Base-by-base conservation (phyloP, 1,140 invertebrate genomes). In the Meloidogyne exigua region DNA sequence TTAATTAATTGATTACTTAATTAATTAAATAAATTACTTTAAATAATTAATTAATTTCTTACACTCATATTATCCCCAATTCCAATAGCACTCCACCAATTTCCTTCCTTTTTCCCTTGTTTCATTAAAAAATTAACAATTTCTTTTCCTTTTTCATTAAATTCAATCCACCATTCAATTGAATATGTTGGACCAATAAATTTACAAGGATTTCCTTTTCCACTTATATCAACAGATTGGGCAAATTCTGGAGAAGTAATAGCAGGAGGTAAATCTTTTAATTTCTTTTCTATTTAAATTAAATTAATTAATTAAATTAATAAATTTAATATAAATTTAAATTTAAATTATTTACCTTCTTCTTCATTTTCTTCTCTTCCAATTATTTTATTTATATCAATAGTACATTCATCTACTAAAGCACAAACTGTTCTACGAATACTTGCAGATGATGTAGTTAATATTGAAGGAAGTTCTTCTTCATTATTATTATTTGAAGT, bases 81-180 rank as follows among this genome's bases (percentile, higher is more conserved):
- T 28, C 83, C 83, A 26, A 84, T 68, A 12, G 85, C 81, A n/a
- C 80, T 83, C 85, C 85, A 84, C 85, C 85, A 84, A 36, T 79
- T 76, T 15, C 85, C 85, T 57, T 64, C 65, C 69, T 84, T 85
- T 26, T 57, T 39, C n/a, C 72, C 65, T n/a, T 80, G 76, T 65
- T 76, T 74, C 83, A 85, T 72, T 28, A 67, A 25, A 76, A 84
- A 84, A 44, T 87, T 66, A 13, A 85, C 76, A 21, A 28, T 64
- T 28, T 79, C 81, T 1, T 65, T 76, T 25, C 32, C 75, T 21
- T 72, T 77, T 28, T 84, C 49, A 39, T 84, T 81, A 21, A 65
- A 64, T 57, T 57, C 49, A 57, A 57, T 57, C 44, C 13, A 36
- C 83, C 83, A 84, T 42, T 79, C 76, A 13, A 86, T 76, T 7